Evolutionary conservation across 2,797 vertebrate genomes (phyloP), one percentile per base, ranked within the genome.

Genomic region (Hippocampus kuda): DNA sequence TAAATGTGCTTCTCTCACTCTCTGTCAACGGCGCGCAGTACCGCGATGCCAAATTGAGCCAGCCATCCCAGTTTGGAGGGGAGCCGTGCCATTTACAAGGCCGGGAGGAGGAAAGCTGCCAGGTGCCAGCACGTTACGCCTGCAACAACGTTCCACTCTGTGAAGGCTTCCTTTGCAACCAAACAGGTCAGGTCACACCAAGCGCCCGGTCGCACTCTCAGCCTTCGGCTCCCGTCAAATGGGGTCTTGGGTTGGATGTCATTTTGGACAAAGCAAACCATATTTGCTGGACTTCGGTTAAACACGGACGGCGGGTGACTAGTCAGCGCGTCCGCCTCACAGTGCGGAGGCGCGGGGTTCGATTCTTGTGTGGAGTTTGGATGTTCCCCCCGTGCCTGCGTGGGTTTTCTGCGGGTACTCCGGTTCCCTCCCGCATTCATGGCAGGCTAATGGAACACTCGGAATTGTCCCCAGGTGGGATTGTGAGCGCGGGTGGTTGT

Each of bases 41-140:
- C 82, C 92, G 94, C 69, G 92, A 90, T 30, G 86, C 89, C 70
- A 90, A 71, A 69, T 86, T 98, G 84, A 81, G 87, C 34, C 90
- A 73, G 71, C 93, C 92, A 0, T 92, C 95, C 81, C 92, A 95
- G 87, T 98, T 95, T 72, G 78, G 82, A 3, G 95, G 97, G 65
- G 92, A 94, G 22, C 81, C 77, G 0, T 98, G 95, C 71, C 75
- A 87, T 65, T 71, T 73, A 67, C 60, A 89, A 0, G 94, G 92
- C 83, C 89, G 84, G 57, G 91, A 97, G 77, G 86, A 87, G 2
- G 91, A 98, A 82, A 66, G 78, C 38, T 99, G 96, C 65, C 73
- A 69, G 1, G 81, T 87, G 34, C 77, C 88, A 15, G 65, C 90
- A 5, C 90, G 60, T 67, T 90, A 83, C 71, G 86, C 84, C 1